A percentile compares a stretch with the other conserved stretches of the same genome.
Conservation (phyloP, 2,113 vertebrate species). For the Tachycineta bicolor region DNA sequence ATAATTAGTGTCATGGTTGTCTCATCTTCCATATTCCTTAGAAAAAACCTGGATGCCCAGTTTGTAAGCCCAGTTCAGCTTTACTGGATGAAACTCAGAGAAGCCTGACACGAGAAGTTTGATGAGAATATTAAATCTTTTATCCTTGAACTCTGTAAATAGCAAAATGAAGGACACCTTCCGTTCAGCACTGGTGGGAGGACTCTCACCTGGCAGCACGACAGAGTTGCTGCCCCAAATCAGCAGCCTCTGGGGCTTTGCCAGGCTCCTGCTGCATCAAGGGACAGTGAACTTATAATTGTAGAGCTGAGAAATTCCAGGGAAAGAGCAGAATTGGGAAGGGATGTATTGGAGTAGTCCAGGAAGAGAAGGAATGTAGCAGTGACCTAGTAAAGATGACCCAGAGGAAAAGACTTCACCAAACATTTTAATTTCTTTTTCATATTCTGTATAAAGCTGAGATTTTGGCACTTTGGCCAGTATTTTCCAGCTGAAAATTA, state of each 20-base stretch:
- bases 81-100: not conserved
- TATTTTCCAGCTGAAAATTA: not conserved
- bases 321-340: not conserved
- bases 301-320: not conserved
- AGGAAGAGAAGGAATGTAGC: not conserved
- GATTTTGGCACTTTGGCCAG: not conserved
- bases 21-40: not conserved
- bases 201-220: not conserved
- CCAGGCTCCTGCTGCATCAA: rapidly evolving
- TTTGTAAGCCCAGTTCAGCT: not conserved
- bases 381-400: not conserved
- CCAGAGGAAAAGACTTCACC: not conserved
- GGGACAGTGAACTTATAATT: not conserved
- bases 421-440: not conserved
- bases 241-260: not conserved
- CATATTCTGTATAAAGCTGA: not conserved
- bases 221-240: not conserved
- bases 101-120: not conserved
- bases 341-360: not conserved
- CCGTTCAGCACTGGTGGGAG: not conserved
- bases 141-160: not conserved
- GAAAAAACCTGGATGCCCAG: not conserved
- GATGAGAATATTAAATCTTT: not conserved
- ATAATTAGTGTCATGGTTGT: not conserved
- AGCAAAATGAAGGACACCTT: not conserved